A percentile compares a stretch with the other conserved stretches of the same genome.
phyloP scores from a whole-genome alignment of 1,140 invertebrate genomes.

The Trachymyrmex cornetzi region DNA sequence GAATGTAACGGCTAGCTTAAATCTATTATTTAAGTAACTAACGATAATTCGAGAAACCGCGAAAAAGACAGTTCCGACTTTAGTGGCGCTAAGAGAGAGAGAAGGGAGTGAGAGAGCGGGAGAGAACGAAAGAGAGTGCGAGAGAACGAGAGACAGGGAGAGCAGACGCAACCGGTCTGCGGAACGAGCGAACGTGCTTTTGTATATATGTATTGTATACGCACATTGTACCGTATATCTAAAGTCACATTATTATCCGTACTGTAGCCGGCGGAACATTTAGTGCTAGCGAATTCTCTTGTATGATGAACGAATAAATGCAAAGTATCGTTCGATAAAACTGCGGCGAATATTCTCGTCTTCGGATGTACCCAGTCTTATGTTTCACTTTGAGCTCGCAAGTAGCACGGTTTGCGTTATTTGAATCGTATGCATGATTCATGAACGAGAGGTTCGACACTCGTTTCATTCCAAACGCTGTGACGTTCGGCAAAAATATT shows the following conservation, averaged over 20 bases:
- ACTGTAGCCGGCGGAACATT: constrained; percentile 78
- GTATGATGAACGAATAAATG: constrained; percentile 83
- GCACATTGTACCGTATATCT: constrained; percentile 82
- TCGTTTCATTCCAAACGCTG: constrained; percentile 1
- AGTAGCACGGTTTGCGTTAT: not conserved
- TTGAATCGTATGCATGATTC: constrained; percentile 46
- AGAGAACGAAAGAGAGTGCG: constrained; percentile 21
- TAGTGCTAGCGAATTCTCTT: constrained; percentile 81
- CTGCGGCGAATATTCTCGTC: constrained; percentile 11
- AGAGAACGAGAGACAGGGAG: not conserved
- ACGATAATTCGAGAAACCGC: constrained; percentile 59
- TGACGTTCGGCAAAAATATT: constrained; percentile 41
- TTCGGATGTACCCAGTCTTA: not conserved
- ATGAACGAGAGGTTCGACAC: not conserved
- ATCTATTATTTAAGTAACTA: constrained; percentile 79
- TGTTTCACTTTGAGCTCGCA: not conserved
- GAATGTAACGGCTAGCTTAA: constrained; percentile 77
- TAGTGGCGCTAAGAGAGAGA: constrained; percentile 70
- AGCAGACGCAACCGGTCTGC: constrained; percentile 71
- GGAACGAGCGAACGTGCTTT: constrained; percentile 80
- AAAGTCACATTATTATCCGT: constrained; percentile 77
- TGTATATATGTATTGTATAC: constrained; percentile 83
- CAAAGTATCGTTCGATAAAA: constrained; percentile 81
- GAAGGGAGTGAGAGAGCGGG: not conserved
- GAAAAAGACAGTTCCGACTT: constrained; percentile 79